phyloP scores from a whole-genome alignment of 2,797 vertebrate genomes.

The Natrix natrix region DNA sequence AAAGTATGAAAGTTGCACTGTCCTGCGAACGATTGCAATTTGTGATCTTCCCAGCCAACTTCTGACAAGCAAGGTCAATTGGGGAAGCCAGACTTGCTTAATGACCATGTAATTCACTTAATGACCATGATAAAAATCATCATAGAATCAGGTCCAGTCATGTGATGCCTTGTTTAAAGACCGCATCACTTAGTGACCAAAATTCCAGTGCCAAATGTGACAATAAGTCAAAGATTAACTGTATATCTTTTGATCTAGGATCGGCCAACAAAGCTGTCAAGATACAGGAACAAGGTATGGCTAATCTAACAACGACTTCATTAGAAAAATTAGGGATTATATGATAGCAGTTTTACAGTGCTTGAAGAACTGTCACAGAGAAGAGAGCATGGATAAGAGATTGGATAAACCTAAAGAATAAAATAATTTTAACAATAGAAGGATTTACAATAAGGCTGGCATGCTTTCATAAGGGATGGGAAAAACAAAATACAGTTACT shows the following conservation, averaged over 20 bases:
- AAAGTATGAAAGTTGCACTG: neutral
- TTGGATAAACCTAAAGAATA: no score
- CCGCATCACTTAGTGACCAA: neutral
- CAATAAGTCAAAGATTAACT: neutral
- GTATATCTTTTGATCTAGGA: neutral
- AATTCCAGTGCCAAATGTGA: neutral
- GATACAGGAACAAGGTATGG: neutral
- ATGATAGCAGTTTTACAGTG: neutral
- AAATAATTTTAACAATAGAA: no score
- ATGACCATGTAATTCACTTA: neutral
- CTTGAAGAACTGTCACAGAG: neutral
- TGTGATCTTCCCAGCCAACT: neutral
- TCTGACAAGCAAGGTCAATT: neutral
- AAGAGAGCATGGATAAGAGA: neutral
- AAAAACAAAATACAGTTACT: no score
- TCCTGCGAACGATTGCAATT: neutral
- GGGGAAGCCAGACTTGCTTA: neutral
- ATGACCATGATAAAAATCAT: neutral
- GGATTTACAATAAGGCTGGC: no score
- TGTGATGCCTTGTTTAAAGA: neutral
- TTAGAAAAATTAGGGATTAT: neutral
- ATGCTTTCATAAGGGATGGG: no score
- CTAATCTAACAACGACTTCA: neutral
- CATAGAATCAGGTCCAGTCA: neutral
- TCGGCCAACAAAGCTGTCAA: neutral